These are phyloP conservation scores for Chouioia cunea DNA, from an alignment of 2,888 invertebrate species.

Conservation along the genomic window DNA sequence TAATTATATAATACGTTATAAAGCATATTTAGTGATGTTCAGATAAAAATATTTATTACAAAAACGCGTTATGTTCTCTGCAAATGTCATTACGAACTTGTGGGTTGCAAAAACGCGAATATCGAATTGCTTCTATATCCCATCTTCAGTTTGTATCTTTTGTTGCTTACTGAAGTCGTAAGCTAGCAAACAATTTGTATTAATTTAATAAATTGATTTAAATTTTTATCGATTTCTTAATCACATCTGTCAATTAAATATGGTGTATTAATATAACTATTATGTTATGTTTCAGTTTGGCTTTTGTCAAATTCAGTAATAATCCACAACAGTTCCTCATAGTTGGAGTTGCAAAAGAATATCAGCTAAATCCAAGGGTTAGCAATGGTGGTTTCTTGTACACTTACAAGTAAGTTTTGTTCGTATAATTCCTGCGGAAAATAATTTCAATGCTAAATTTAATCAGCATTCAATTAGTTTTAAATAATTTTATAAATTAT, in stretches of 20 bases:
- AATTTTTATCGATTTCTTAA: slow-evolving; percentile 22
- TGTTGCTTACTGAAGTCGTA: slow-evolving; percentile 45
- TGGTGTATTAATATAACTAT: slow-evolving; percentile 5
- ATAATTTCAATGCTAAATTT: slow-evolving; percentile 23
- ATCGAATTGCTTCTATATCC: slow-evolving; percentile 43
- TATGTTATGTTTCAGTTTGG: slow-evolving; percentile 71
- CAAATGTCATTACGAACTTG: background rate
- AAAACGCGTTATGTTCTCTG: slow-evolving; percentile 36
- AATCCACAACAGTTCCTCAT: slow-evolving; percentile 73
- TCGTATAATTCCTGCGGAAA: slow-evolving; percentile 10
- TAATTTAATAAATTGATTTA: slow-evolving; percentile 8
- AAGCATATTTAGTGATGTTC: slow-evolving; percentile 9
- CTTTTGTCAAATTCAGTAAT: slow-evolving; percentile 84
- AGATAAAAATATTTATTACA: background rate
- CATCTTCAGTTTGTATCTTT: slow-evolving; percentile 45
- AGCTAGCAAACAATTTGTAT: slow-evolving; percentile 32
- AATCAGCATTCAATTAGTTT: background rate
- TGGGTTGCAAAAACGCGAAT: slow-evolving; percentile 36
- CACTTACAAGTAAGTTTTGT: slow-evolving; percentile 78
- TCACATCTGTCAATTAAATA: background rate
- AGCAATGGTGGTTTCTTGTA: slow-evolving; percentile 87
- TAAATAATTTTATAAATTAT: too few species aligned
- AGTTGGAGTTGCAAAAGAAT: slow-evolving; percentile 92
- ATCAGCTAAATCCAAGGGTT: slow-evolving; percentile 88
- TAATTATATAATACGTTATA: background rate